A percentile compares a stretch with the other conserved stretches of the same genome.
phyloP scores from a whole-genome alignment of 2,888 invertebrate species.

The Ariolimax columbianus region DNA sequence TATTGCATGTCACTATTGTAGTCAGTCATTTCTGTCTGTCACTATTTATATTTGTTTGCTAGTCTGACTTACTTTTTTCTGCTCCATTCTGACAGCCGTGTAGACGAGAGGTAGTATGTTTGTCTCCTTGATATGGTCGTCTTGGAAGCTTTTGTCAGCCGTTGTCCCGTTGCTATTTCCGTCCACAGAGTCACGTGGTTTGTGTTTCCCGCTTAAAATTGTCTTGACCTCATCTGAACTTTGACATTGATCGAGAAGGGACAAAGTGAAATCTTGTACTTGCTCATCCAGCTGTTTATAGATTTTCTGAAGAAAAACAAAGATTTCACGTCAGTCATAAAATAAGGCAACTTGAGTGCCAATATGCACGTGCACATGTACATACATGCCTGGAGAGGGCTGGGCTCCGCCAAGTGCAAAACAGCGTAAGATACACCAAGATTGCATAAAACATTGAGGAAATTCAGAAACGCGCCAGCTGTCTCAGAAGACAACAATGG shows the following conservation, averaged over 20 bases:
- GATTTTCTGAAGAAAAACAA: slow-evolving; percentile 62
- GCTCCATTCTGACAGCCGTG: slow-evolving; percentile 61
- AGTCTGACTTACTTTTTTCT: slow-evolving; percentile 59
- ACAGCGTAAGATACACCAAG: too few species aligned
- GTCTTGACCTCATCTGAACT: slow-evolving; percentile 73
- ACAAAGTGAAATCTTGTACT: slow-evolving; percentile 72
- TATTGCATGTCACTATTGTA: background rate
- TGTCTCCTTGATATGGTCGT: slow-evolving; percentile 27
- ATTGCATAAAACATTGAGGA: too few species aligned
- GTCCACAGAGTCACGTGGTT: slow-evolving; percentile 30
- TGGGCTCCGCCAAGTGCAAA: too few species aligned
- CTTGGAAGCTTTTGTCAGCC: background rate
- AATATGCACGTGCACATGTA: too few species aligned
- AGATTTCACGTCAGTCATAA: background rate
- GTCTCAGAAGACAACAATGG: too few species aligned
- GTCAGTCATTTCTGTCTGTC: too few species aligned
- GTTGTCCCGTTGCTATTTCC: background rate
- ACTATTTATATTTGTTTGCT: background rate
- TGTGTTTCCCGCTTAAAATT: slow-evolving; percentile 63
- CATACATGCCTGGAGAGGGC: too few species aligned
- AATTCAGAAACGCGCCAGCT: too few species aligned
- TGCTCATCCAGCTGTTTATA: slow-evolving; percentile 70
- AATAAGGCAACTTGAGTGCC: too few species aligned
- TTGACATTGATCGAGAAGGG: slow-evolving; percentile 72
- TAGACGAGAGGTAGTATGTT: slow-evolving; percentile 60